Conservation (phyloP, 1,140 invertebrate genomes). For the Harpegnathos saltator region DNA sequence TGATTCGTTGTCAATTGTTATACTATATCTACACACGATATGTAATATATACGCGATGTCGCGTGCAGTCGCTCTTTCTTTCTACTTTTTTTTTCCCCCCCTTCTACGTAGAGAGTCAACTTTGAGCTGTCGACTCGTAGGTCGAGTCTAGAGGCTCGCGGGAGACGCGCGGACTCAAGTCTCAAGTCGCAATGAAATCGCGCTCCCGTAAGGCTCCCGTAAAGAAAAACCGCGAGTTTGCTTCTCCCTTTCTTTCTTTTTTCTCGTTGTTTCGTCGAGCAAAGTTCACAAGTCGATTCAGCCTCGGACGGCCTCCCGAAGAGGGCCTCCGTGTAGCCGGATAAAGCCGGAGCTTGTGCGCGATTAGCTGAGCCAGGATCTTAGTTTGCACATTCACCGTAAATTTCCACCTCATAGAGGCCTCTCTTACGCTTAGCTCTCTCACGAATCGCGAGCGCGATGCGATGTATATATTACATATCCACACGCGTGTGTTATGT, state of each 20-base stretch:
- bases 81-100: slow-evolving; percentile 12
- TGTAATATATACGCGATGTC: slow-evolving; percentile 47
- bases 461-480: slow-evolving; percentile 50
- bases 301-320: not conserved
- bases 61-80: slow-evolving; percentile 23
- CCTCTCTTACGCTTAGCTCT: not conserved
- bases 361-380: not conserved
- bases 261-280: not conserved
- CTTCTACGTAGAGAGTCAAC: slow-evolving; percentile 33
- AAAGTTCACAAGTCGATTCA: not conserved
- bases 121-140: not conserved
- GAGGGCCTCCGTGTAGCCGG: too few species aligned
- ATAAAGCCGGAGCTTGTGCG: not conserved
- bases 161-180: not conserved
- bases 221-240: not conserved
- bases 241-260: too few species aligned
- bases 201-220: not conserved
- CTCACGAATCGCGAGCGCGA: not conserved
- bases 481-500: slow-evolving; percentile 51
- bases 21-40: slow-evolving; percentile 44
- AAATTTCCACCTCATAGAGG: slow-evolving; percentile 13
- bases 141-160: not conserved
- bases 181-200: not conserved
- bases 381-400: not conserved
- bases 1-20: slow-evolving; percentile 59